Evolutionary conservation across 2,113 vertebrate genomes (phyloP), one percentile per base, ranked within the genome.

Genomic region (Poeciliopsis occidentalis): DNA sequence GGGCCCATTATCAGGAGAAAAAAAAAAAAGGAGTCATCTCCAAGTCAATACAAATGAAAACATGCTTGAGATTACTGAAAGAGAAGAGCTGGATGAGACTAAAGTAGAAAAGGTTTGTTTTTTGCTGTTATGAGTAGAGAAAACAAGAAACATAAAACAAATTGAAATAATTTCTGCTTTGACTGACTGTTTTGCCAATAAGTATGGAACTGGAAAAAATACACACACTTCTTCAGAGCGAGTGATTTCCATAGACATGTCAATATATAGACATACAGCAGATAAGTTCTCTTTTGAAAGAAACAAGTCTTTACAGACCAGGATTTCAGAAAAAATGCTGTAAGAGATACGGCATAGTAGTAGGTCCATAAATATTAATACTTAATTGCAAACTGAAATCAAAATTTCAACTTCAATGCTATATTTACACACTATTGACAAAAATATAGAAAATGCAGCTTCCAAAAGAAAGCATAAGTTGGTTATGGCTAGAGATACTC

Each of bases 1-100:
- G 69, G 17, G 75, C 64, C 51, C 70, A 63, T 84, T 87, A 80
- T 88, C 73, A 71, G 66, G 11, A 29, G 22, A 19, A n/a, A 71
- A 3, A 39, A 29, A 29, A 29, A 71, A 39, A 54, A 30, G 3
- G 37, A 80, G 65, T 60, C 71, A 75, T 70, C 30, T 72, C 78
- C 54, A 64, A 71, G 69, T 82, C 81, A 86, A 71, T 67, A 76
- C 32, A 78, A 74, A 82, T 24, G 70, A 64, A 82, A 88, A 78
- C 74, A 75, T 90, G 57, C 12, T 41, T 57, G 54, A 22, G 51
- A 71, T 67, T 32, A 31, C n/a, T 51, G 63, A 47, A 57, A 68
- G 66, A 74, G 19, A 75, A 64, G 63, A 71, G 34, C 10, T 60
- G 24, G 64, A 73, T 12, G 57, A 29, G 54, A 71, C 61, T 75